Evolutionary conservation across 1,140 invertebrate genomes (phyloP).

Genomic region (Hyles vespertilio): DNA sequence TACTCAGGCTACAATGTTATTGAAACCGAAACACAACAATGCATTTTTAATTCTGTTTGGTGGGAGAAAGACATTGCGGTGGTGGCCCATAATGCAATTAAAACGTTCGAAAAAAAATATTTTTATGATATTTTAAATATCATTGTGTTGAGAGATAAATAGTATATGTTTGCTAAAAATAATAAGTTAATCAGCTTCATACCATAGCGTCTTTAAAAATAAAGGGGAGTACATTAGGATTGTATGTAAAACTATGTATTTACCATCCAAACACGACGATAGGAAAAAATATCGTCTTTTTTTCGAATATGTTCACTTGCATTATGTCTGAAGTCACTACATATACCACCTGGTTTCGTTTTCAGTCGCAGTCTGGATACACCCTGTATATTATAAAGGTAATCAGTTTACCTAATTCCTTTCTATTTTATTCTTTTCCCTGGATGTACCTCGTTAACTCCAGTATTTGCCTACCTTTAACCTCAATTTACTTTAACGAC

Average conservation of each 20-base stretch:
- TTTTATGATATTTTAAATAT: neutral
- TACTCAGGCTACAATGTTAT: too few relatives aligned
- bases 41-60: too few relatives aligned
- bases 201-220: too few relatives aligned
- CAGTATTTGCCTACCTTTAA: constrained; percentile 36
- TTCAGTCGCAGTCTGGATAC: neutral
- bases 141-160: too few relatives aligned
- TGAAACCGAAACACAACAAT: too few relatives aligned
- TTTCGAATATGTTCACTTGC: neutral
- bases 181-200: too few relatives aligned
- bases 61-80: too few relatives aligned
- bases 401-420: constrained; percentile 27
- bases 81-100: neutral
- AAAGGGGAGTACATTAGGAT: neutral
- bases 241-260: neutral
- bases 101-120: neutral
- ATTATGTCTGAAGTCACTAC: neutral
- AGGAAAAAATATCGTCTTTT: neutral
- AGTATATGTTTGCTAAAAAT: too few relatives aligned
- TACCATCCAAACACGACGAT: too few relatives aligned
- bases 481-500: constrained; percentile 38
- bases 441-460: constrained; percentile 28
- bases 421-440: constrained; percentile 21
- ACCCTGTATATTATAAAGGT: constrained; percentile 17
- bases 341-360: too few relatives aligned